Conservation (phyloP, 2,888 invertebrate genomes). For the Platynereis dumerilii region DNA sequence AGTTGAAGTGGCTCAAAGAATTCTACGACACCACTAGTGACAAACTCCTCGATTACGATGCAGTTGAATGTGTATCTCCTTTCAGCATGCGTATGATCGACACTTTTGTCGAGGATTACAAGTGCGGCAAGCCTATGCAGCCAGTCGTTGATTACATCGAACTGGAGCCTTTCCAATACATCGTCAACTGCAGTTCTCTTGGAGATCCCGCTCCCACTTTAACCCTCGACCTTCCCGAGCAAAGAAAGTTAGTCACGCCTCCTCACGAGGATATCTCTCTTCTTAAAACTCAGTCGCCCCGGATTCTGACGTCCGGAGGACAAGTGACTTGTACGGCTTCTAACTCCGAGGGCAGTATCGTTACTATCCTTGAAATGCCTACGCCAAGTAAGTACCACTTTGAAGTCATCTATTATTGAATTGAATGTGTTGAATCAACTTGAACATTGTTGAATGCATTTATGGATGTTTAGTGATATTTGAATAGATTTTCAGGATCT, state of each 20-base stretch:
- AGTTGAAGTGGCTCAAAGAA: constrained; percentile 32
- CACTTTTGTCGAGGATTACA: constrained; percentile 16
- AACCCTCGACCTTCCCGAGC: constrained; percentile 26
- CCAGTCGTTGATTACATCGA: constrained; percentile 27
- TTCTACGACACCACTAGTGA: constrained; percentile 31
- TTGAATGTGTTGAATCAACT: too few relatives aligned
- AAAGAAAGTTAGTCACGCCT: constrained; percentile 27
- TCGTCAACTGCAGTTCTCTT: constrained; percentile 31
- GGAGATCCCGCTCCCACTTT: constrained; percentile 37
- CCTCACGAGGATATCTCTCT: constrained; percentile 34
- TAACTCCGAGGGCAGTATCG: constrained; percentile 33
- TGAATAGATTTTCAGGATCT: too few relatives aligned
- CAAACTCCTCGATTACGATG: constrained; percentile 29
- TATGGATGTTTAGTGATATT: too few relatives aligned
- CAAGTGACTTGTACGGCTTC: constrained; percentile 29
- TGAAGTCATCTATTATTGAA: too few relatives aligned
- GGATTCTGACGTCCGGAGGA: constrained; percentile 29
- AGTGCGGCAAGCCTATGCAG: constrained; percentile 20
- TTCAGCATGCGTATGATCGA: constrained; percentile 13
- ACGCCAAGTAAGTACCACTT: background rate
- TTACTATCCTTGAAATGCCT: background rate
- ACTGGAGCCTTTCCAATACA: constrained; percentile 14
- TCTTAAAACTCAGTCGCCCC: constrained; percentile 30
- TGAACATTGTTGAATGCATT: too few relatives aligned
- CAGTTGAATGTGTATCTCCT: constrained; percentile 32